Evolutionary conservation across 2,888 invertebrate species (phyloP).

Genomic region (Eremobia ochroleuca): DNA sequence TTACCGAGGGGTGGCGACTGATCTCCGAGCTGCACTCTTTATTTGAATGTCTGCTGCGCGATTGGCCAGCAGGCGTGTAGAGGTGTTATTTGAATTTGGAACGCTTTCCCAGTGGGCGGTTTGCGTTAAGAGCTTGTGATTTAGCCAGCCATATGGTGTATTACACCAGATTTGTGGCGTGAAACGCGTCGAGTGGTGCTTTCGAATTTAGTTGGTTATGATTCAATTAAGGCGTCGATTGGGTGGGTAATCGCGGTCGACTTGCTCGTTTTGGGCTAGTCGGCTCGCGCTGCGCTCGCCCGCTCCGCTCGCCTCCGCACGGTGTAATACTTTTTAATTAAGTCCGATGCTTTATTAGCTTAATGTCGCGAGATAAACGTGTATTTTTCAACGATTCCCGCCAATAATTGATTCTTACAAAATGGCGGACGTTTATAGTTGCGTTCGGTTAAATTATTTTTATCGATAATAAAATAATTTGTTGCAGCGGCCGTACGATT

Average conservation of each 20-base stretch:
- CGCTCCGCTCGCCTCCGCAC: constrained; percentile 70
- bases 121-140: constrained; percentile 82
- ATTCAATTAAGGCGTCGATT: constrained; percentile 88
- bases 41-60: constrained; percentile 74
- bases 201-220: constrained; percentile 84
- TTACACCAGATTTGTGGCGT: constrained; percentile 78
- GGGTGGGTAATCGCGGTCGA: constrained; percentile 78
- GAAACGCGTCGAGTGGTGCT: constrained; percentile 76
- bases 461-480: constrained; percentile 81
- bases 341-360: constrained; percentile 91
- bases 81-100: constrained; percentile 87
- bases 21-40: constrained; percentile 79
- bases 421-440: constrained; percentile 72
- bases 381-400: constrained; percentile 78
- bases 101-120: constrained; percentile 87
- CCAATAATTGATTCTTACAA: constrained; percentile 77
- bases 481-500: constrained; percentile 68
- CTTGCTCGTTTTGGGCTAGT: constrained; percentile 81
- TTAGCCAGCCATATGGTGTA: constrained; percentile 86
- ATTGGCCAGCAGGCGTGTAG: constrained; percentile 80
- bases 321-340: constrained; percentile 88
- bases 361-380: constrained; percentile 85
- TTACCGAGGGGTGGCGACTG: constrained; percentile 79
- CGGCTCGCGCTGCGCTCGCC: constrained; percentile 74
- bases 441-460: constrained; percentile 76